These are phyloP conservation scores for Florisuga fusca DNA, from an alignment of 2,797 vertebrate species.

Conservation along the genomic window DNA sequence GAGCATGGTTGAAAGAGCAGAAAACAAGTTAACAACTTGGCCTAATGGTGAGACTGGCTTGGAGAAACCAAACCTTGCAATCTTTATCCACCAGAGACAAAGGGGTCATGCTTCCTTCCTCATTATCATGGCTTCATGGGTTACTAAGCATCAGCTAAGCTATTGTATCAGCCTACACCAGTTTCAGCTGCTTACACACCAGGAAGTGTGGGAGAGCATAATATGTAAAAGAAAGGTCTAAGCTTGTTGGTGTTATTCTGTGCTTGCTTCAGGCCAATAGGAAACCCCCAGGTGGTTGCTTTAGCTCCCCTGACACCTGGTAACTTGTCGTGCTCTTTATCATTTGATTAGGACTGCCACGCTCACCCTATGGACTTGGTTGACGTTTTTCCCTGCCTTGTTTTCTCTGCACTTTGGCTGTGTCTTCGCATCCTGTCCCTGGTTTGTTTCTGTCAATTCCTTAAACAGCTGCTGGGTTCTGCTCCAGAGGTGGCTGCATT, in stretches of 20 bases:
- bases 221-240: not conserved
- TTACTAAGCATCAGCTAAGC: not conserved
- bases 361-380: not conserved
- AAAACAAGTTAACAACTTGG: not conserved
- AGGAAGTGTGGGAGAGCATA: not conserved
- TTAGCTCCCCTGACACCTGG: not conserved
- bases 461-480: constrained; percentile 68
- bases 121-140: not conserved
- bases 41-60: not conserved
- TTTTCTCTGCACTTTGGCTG: constrained; percentile 29
- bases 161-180: not conserved
- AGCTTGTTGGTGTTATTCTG: not conserved
- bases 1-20: not conserved
- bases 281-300: not conserved
- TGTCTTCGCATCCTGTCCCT: constrained; percentile 34
- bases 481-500: constrained; percentile 69
- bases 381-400: constrained; percentile 30
- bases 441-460: constrained; percentile 66
- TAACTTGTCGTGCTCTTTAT: not conserved
- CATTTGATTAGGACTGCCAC: not conserved
- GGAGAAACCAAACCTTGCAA: not conserved
- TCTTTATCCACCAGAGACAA: not conserved
- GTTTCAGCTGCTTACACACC: not conserved
- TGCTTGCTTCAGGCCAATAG: not conserved
- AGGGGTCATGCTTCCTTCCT: not conserved